Evolutionary conservation across 2,888 invertebrate species (phyloP), one percentile per base, ranked within the genome.

Genomic region (Tuta absoluta): DNA sequence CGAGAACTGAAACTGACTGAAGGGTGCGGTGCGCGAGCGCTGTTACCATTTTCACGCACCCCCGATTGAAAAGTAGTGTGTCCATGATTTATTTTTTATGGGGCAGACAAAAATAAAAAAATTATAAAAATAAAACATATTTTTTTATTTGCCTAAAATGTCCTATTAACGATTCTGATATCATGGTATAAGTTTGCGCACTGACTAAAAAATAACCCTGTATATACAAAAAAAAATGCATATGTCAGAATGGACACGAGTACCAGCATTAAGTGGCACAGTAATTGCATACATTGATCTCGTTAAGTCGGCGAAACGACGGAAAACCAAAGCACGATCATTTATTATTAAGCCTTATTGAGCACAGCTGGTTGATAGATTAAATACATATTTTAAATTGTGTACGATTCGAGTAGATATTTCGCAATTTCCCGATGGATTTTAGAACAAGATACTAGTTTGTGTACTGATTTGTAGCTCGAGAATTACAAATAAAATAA

Each of bases 301-400:
- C 88, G 88, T 89, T 88, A 87, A 85, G 82, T 82, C 83, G 75
- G 73, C 85, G 83, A 86, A 84, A 89, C 82, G 83, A 77, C 85
- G 83, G 86, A 86, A 81, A 86, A 76, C 76, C 73, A 73, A 74
- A 70, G 62, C 71, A 72, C 71, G 72, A 75, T 78, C 78, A 81
- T 82, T 82, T 83, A 84, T 84, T 80, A 75, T 73, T 74, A 70
- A 68, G 65, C 69, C 73, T 60, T 60, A 24, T 23, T n/a, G 24
- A 60, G 41, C 60, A 48, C 24, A 48, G 56, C 38, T 38, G 38
- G 21, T 14, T 38, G 38, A 19, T 33, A 56, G 56, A 28, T 56
- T 17, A 24, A 53, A 14, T 23, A 14, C 23, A 53, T 53, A 53
- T 45, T 45, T 45, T 45, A 45, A 45, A 45, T 45, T 45, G 45